These are phyloP conservation scores for Bos taurus DNA, from an alignment of 2,113 vertebrate genomes.

Conservation along the genomic window ARS-UCD2.0 NC_037329.1:67461501-67462000, in stretches of 20 bases:
- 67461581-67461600: not conserved
- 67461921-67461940: accelerated
- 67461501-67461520: not conserved
- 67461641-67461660: not conserved
- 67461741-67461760: not conserved
- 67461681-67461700: not conserved
- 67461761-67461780: not conserved
- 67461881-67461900: not conserved
- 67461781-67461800: not conserved
- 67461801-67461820: not conserved
- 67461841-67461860: not conserved
- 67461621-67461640: not conserved
- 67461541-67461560: not conserved
- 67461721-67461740: not conserved
- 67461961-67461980: not conserved
- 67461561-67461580: not conserved
- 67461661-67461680: not conserved
- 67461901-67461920: not conserved
- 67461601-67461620: not conserved
- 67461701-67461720: not conserved
- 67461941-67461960: not conserved
- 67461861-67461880: not conserved
- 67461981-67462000: not conserved
- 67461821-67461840: not conserved
- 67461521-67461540: not conserved